phyloP scores from a whole-genome alignment of 2,888 invertebrate species.

The Therioaphis trifolii region DNA sequence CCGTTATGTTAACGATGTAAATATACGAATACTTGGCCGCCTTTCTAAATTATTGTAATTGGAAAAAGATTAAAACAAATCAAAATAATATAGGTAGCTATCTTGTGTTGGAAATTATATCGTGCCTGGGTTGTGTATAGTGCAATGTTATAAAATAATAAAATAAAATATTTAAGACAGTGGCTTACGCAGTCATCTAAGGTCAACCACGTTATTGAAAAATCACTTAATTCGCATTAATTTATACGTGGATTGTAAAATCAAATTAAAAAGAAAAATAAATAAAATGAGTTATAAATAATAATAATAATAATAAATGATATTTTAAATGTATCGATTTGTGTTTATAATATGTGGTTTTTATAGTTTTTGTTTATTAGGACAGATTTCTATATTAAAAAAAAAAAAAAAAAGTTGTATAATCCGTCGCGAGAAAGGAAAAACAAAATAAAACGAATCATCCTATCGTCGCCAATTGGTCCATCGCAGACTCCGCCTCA shows the following conservation, averaged over 20 bases:
- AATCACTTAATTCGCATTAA: background rate
- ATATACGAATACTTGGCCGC: too few species aligned
- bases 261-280: background rate
- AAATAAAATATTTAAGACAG: too few species aligned
- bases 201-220: background rate
- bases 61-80: too few species aligned
- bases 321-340: background rate
- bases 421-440: background rate
- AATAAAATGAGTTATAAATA: too few species aligned
- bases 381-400: background rate
- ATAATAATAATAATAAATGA: background rate
- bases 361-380: background rate
- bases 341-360: background rate
- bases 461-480: conserved; percentile 56
- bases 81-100: too few species aligned
- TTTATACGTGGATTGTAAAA: background rate
- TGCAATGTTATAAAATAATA: too few species aligned
- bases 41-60: too few species aligned
- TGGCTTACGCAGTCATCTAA: background rate
- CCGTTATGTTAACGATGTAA: too few species aligned
- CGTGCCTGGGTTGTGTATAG: too few species aligned
- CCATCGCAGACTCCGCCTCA: conserved; percentile 59
- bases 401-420: background rate
- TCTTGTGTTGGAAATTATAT: too few species aligned
- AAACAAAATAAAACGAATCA: background rate